These are phyloP conservation scores for Ictidomys tridecemlineatus DNA, from an alignment of 2,113 vertebrate genomes.

Conservation along the genomic window DNA sequence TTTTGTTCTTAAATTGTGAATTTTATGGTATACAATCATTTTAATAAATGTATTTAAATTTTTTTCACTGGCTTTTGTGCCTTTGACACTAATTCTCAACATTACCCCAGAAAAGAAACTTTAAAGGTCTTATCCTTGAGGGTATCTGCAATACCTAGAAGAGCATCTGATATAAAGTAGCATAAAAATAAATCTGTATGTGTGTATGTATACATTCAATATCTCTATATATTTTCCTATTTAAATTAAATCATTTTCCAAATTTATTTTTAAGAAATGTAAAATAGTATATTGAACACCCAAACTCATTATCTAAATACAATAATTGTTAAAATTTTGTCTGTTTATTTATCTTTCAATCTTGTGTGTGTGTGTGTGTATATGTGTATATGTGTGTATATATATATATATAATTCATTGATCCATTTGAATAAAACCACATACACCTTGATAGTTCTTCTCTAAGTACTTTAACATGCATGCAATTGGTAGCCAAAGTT, in stretches of 20 bases:
- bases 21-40: background rate
- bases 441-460: background rate
- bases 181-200: background rate
- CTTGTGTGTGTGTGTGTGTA: background rate
- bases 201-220: background rate
- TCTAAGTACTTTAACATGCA: background rate
- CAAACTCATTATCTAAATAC: background rate
- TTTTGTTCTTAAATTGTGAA: background rate
- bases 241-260: background rate
- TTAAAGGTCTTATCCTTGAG: background rate
- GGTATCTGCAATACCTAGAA: background rate
- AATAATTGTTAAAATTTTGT: background rate
- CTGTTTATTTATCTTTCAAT: background rate
- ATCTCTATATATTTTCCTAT: background rate
- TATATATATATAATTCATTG: background rate
- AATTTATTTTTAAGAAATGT: background rate
- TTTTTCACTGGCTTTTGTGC: background rate
- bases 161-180: background rate
- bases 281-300: background rate
- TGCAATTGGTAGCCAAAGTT: background rate
- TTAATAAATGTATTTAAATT: background rate
- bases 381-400: rapidly evolving
- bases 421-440: background rate
- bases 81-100: background rate
- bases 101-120: background rate